Percentiles rank a stretch among this genome's conserved stretches.
These are phyloP conservation scores for Lepus europaeus DNA, from an alignment of 2,113 vertebrate species.

Conservation along the genomic window DNA sequence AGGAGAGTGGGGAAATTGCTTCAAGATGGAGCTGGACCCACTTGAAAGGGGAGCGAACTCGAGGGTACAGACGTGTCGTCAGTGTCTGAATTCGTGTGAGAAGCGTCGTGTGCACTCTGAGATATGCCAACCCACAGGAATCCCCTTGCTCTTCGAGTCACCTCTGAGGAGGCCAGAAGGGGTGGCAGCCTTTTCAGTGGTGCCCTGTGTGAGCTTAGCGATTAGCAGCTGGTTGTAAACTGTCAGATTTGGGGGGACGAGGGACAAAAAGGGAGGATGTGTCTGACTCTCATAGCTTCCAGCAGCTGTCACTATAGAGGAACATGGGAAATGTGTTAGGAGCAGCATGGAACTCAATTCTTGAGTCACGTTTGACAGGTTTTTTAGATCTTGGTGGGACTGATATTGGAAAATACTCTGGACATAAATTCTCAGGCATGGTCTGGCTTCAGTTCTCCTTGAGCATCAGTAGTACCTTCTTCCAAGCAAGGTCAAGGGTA, in stretches of 20 bases:
- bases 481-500: neutral
- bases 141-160: neutral
- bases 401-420: neutral
- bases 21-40: conserved; percentile 75
- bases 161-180: neutral
- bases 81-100: conserved; percentile 19
- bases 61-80: conserved; percentile 54
- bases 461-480: neutral
- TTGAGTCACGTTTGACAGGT: neutral
- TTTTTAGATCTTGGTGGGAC: neutral
- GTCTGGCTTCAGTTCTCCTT: neutral
- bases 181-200: neutral
- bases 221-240: neutral
- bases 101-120: neutral
- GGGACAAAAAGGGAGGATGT: neutral
- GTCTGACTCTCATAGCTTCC: neutral
- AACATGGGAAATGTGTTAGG: neutral
- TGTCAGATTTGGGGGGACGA: neutral
- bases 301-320: neutral
- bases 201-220: neutral
- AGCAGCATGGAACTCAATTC: neutral
- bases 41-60: conserved; percentile 63
- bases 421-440: neutral
- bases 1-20: conserved; percentile 65
- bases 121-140: neutral